Percentiles rank a stretch among this genome's conserved stretches.
These are phyloP conservation scores for Eurystomus glaucurus DNA, from an alignment of 2,797 vertebrate species.

Conservation along the genomic window DNA sequence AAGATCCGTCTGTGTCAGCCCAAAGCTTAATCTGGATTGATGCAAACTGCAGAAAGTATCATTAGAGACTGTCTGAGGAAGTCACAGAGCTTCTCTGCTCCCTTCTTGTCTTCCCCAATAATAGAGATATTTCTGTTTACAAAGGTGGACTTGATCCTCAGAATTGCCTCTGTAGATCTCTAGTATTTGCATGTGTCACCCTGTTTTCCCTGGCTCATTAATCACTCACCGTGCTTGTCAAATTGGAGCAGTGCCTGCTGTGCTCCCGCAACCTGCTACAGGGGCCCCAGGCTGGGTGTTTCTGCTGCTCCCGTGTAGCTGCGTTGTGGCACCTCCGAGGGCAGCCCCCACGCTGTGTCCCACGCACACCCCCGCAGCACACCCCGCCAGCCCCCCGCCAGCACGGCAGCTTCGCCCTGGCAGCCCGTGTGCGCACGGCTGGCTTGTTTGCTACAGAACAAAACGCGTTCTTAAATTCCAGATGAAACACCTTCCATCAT, in stretches of 20 bases:
- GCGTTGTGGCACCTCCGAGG: background rate
- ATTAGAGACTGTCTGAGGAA: slow-evolving; percentile 71
- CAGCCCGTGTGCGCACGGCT: rapidly evolving
- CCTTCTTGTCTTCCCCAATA: slow-evolving; percentile 65
- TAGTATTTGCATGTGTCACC: slow-evolving; percentile 74
- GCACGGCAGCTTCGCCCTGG: background rate
- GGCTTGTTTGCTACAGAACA: background rate
- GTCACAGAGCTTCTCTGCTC: slow-evolving; percentile 57
- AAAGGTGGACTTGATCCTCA: slow-evolving; percentile 73
- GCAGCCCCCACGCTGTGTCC: rapidly evolving
- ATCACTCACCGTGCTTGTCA: slow-evolving; percentile 73
- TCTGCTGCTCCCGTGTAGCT: background rate
- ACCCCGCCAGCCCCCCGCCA: background rate
- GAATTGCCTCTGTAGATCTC: slow-evolving; percentile 68
- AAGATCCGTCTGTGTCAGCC: slow-evolving; percentile 66
- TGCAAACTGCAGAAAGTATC: slow-evolving; percentile 77
- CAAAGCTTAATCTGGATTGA: slow-evolving; percentile 77
- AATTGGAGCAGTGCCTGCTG: slow-evolving; percentile 51
- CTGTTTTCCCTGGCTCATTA: slow-evolving; percentile 73
- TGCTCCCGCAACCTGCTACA: slow-evolving; percentile 28
- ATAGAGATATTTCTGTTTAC: slow-evolving; percentile 76
- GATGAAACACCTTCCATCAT: background rate
- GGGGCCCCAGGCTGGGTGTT: slow-evolving; percentile 19
- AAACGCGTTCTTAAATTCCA: background rate
- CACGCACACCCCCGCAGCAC: rapidly evolving